Conservation (phyloP, 2,888 invertebrate species). For the Desoria tigrina region DNA sequence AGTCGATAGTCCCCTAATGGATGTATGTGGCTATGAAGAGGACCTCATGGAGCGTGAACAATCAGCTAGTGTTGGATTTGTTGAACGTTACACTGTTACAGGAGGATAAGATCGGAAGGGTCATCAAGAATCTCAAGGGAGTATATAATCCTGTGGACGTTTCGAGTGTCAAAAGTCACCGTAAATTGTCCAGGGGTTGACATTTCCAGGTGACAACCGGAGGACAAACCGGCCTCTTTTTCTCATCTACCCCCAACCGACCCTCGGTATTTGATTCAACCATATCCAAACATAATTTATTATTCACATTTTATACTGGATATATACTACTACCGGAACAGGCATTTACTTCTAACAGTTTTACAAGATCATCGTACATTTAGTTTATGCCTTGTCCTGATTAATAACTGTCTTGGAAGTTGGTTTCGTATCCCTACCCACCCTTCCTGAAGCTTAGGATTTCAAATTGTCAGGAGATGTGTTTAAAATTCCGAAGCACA, state of each 20-base stretch:
- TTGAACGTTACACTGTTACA: not conserved
- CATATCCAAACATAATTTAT: slow-evolving; percentile 22
- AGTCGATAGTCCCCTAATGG: slow-evolving; percentile 6
- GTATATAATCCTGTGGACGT: not conserved
- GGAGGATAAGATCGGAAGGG: not conserved
- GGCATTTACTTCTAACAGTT: too few species aligned
- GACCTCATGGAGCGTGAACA: slow-evolving; percentile 32
- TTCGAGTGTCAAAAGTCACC: slow-evolving; percentile 42
- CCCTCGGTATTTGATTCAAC: slow-evolving; percentile 40
- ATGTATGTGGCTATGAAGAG: slow-evolving; percentile 4
- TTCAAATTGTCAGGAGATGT: too few species aligned
- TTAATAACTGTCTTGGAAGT: too few species aligned
- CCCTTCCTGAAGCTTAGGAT: too few species aligned
- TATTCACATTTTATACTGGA: slow-evolving; percentile 13
- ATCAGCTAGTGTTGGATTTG: slow-evolving; percentile 20
- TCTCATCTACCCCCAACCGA: slow-evolving; percentile 43
- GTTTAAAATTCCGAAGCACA: too few species aligned
- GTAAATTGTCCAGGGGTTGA: slow-evolving; percentile 43
- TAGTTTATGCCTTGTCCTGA: too few species aligned
- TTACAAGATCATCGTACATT: too few species aligned
- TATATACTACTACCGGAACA: too few species aligned
- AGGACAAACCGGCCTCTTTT: slow-evolving; percentile 25
- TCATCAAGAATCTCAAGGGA: not conserved
- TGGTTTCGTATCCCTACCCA: too few species aligned
- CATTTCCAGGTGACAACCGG: slow-evolving; percentile 41